Percentiles rank a stretch among this genome's conserved stretches.
Evolutionary conservation across 2,113 vertebrate genomes (phyloP).

Genomic region (Antechinus flavipes): DNA sequence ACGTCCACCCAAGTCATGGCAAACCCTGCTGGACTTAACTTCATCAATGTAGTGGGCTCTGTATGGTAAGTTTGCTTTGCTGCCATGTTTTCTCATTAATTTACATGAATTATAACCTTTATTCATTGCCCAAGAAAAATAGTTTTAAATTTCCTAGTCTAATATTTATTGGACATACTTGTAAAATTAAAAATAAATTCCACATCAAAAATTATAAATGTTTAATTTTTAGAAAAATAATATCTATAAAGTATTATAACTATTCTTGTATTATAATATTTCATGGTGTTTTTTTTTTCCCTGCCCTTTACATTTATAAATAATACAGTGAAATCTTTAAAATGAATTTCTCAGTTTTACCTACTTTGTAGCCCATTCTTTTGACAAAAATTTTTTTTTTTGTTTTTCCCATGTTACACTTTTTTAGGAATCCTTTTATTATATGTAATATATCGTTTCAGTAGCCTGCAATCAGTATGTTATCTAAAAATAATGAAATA

Average conservation of each 20-base stretch:
- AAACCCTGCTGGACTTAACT: slow-evolving; percentile 94
- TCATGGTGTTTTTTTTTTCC: not conserved
- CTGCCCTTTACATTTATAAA: not conserved
- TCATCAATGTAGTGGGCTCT: slow-evolving; percentile 97
- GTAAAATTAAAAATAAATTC: slow-evolving; percentile 43
- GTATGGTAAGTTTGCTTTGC: slow-evolving; percentile 91
- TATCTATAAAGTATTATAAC: not conserved
- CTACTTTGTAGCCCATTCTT: not conserved
- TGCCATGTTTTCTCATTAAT: slow-evolving; percentile 17
- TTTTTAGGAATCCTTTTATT: not conserved
- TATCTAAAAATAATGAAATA: slow-evolving; percentile 10
- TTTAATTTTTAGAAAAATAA: slow-evolving; percentile 24
- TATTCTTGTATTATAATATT: not conserved
- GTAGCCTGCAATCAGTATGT: not conserved
- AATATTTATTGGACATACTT: not conserved
- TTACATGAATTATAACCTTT: not conserved
- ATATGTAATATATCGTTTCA: slow-evolving; percentile 17
- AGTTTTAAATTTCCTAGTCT: not conserved
- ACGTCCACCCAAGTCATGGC: slow-evolving; percentile 94
- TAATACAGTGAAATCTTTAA: not conserved
- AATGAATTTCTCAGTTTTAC: not conserved
- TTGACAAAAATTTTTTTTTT: not conserved
- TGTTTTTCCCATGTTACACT: slow-evolving; percentile 8
- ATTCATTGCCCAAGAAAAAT: not conserved
- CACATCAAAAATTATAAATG: not conserved